Evolutionary conservation across 2,888 invertebrate genomes (phyloP), one percentile per base, ranked within the genome.

Genomic region (Catotricha subobsoleta): DNA sequence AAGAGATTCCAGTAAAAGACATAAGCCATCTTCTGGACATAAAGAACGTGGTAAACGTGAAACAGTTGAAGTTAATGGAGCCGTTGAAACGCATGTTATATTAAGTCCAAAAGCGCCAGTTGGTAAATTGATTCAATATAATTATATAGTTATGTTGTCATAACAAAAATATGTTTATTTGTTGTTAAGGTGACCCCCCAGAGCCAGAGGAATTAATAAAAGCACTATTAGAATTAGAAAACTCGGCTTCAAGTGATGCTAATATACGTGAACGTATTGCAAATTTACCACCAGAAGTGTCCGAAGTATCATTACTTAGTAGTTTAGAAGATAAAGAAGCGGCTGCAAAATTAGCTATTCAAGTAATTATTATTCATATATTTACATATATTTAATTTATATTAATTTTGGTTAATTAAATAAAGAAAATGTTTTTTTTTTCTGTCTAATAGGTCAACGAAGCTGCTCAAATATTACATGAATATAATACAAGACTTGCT

Each of bases 231-330:
- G 87, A 87, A 51, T 67, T 95, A 52, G 95, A 95, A 61, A 88
- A 87, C 54, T 87, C 91, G 44, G 92, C 95, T 2, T 94, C 94
- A 0, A 86, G 90, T 52, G 95, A 95, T 68, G 94, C 91, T 47
- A 75, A 76, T 1, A 86, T 92, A 2, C 67, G 95, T 48, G 90
- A 94, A 59, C 76, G 82, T 56, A 95, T 95, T 50, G 91, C 94
- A 0, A 87, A 84, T 43, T 68, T 95, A 40, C 95, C 95, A 0
- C 82, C 84, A 38, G 91, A 92, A 67, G 90, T 95, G 3, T 92
- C 92, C 0, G 92, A 95, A 71, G 75, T 88, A 4, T 75, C 79
- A 49, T 72, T 83, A 54, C 71, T 95, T 44, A 72, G 79, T 49
- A 90, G 90, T 68, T 67, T 94, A 51, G 77, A 80, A 72, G 84